These are phyloP conservation scores for Desoria tigrina DNA, from an alignment of 2,888 invertebrate genomes.

Conservation along the genomic window DNA sequence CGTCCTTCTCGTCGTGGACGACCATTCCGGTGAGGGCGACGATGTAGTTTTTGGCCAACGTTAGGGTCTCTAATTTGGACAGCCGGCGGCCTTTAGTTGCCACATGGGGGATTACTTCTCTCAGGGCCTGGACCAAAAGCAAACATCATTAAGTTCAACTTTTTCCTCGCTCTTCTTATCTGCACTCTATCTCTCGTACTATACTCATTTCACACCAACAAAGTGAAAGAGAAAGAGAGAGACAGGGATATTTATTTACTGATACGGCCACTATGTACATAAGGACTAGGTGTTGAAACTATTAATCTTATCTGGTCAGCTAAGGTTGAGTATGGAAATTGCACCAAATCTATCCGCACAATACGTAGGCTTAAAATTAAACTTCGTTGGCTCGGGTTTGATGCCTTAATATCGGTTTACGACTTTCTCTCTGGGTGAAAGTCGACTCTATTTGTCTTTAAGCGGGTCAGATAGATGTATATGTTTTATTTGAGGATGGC, in stretches of 20 bases:
- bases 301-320: too few relatives aligned
- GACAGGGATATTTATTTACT: not conserved
- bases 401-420: too few relatives aligned
- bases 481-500: too few relatives aligned
- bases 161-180: conserved; percentile 1
- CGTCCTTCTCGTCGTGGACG: conserved; percentile 51
- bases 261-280: not conserved
- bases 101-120: conserved; percentile 54
- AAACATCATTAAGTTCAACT: conserved; percentile 21
- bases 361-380: too few relatives aligned
- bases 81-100: conserved; percentile 53
- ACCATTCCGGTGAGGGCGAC: conserved; percentile 54
- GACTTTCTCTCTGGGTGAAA: too few relatives aligned
- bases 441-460: too few relatives aligned
- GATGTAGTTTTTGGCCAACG: conserved; percentile 54
- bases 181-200: not conserved
- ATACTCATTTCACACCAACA: conserved; percentile 9
- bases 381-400: too few relatives aligned
- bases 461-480: too few relatives aligned
- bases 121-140: conserved; percentile 47
- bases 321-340: too few relatives aligned
- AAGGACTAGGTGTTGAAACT: too few relatives aligned
- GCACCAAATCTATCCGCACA: too few relatives aligned
- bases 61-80: conserved; percentile 54
- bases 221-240: too few relatives aligned